phyloP scores from a whole-genome alignment of 2,113 vertebrate genomes.

The Pelecanus crispus region DNA sequence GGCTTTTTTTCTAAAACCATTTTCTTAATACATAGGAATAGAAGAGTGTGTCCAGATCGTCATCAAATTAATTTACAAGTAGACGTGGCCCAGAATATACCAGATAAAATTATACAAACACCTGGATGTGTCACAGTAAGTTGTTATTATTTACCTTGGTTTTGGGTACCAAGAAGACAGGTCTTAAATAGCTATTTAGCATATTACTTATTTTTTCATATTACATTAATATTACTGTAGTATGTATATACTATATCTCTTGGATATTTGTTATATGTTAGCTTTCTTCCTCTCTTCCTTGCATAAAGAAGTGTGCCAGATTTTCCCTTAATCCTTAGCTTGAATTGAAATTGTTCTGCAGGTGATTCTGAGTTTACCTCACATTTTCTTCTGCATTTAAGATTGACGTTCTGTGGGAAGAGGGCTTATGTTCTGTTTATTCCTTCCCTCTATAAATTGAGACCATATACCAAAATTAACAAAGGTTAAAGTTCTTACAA shows the following conservation, averaged over 20 bases:
- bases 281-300: neutral
- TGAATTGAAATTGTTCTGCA: neutral
- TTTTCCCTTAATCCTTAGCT: neutral
- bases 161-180: neutral
- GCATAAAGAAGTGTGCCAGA: neutral
- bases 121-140: slow-evolving; percentile 66
- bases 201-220: neutral
- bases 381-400: neutral
- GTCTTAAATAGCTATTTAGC: neutral
- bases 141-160: neutral
- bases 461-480: neutral
- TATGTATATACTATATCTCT: too few species aligned
- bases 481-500: neutral
- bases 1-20: neutral
- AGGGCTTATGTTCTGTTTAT: neutral
- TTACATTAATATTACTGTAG: neutral
- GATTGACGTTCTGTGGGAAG: fast-evolving
- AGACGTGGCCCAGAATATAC: slow-evolving; percentile 49
- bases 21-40: slow-evolving; percentile 29
- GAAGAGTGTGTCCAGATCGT: slow-evolving; percentile 64
- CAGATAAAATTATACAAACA: neutral
- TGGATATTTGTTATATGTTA: neutral
- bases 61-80: slow-evolving; percentile 61
- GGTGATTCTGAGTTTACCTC: neutral
- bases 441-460: neutral